phyloP scores from a whole-genome alignment of 2,888 invertebrate species.

The Sphecodes monilicornis region DNA sequence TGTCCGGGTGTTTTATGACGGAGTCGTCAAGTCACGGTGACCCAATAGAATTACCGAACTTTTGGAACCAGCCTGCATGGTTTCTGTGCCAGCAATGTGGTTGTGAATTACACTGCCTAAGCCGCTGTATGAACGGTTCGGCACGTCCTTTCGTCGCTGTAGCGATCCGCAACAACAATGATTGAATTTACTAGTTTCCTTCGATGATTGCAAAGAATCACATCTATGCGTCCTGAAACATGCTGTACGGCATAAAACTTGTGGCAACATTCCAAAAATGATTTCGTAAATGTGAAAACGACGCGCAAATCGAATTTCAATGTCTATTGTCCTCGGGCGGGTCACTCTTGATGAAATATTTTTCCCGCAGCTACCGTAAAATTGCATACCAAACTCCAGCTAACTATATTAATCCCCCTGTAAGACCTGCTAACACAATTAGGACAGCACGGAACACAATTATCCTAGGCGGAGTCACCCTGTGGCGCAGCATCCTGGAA shows the following conservation, averaged over 20 bases:
- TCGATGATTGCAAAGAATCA: too few relatives aligned
- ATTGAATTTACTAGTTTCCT: too few relatives aligned
- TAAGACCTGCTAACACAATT: constrained; percentile 71
- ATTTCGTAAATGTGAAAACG: neutral
- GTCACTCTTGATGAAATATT: constrained; percentile 46
- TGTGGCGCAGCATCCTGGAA: constrained; percentile 63
- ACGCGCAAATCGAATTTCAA: neutral
- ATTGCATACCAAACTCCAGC: constrained; percentile 60
- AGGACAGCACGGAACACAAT: constrained; percentile 70
- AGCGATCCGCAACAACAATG: too few relatives aligned
- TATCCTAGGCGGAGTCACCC: constrained; percentile 63
- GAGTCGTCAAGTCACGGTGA: too few relatives aligned
- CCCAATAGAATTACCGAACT: too few relatives aligned
- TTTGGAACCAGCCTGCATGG: too few relatives aligned
- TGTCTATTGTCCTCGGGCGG: neutral
- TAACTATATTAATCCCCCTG: constrained; percentile 69
- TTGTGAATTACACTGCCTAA: too few relatives aligned
- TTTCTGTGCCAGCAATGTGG: too few relatives aligned
- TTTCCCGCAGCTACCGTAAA: constrained; percentile 53
- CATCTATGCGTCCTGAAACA: neutral
- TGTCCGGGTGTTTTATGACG: too few relatives aligned
- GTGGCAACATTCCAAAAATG: neutral
- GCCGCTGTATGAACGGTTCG: too few relatives aligned
- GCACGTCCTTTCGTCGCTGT: too few relatives aligned
- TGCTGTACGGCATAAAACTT: neutral